phyloP scores from a whole-genome alignment of 2,888 invertebrate species.

The Synanthedon vespiformis region DNA sequence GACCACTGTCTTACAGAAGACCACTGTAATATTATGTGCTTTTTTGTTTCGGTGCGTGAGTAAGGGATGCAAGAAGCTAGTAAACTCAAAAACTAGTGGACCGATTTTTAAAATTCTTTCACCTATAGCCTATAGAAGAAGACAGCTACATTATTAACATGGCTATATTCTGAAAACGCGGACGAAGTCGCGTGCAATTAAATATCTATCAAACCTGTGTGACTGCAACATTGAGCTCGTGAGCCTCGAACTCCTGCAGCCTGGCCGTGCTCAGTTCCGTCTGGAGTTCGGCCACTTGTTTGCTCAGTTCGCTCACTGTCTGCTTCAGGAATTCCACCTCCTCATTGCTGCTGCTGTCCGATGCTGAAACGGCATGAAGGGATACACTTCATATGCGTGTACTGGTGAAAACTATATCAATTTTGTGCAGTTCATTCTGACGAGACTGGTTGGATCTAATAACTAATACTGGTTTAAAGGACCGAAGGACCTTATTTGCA shows the following conservation, averaged over 20 bases:
- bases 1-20: too few species aligned
- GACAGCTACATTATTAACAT: too few species aligned
- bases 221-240: constrained; percentile 71
- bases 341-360: constrained; percentile 66
- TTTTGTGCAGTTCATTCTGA: constrained; percentile 15
- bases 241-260: constrained; percentile 78
- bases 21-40: too few species aligned
- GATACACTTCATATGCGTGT: constrained; percentile 15
- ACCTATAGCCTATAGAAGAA: too few species aligned
- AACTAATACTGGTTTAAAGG: too few species aligned
- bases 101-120: too few species aligned
- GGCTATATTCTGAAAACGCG: too few species aligned
- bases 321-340: constrained; percentile 78
- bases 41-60: too few species aligned
- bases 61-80: too few species aligned
- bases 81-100: too few species aligned
- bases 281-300: constrained; percentile 74
- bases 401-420: neutral
- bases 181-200: too few species aligned
- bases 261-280: constrained; percentile 74
- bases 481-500: too few species aligned
- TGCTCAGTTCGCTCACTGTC: constrained; percentile 74
- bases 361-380: constrained; percentile 30
- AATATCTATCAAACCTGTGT: constrained; percentile 45
- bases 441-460: constrained; percentile 3